phyloP scores from a whole-genome alignment of 2,888 invertebrate species.

The Eueremaeus valkanovi region DNA sequence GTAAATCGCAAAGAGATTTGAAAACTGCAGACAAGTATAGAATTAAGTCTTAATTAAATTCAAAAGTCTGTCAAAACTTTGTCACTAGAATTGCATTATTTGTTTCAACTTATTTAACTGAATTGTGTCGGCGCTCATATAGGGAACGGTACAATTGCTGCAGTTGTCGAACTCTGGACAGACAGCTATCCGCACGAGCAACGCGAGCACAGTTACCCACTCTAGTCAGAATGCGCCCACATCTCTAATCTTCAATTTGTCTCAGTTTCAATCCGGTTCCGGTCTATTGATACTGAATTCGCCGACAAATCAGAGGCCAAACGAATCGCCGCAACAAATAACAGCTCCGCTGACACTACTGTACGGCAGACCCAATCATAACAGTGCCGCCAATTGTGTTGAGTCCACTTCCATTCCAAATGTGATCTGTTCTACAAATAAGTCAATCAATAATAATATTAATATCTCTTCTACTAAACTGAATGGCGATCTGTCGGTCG shows the following conservation, averaged over 20 bases:
- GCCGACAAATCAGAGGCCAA: conserved; percentile 49
- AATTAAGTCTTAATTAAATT: too few relatives aligned
- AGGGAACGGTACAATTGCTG: conserved; percentile 30
- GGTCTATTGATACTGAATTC: conserved; percentile 76
- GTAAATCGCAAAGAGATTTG: too few relatives aligned
- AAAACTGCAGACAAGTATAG: too few relatives aligned
- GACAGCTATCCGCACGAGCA: conserved; percentile 20
- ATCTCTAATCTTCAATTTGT: conserved; percentile 69
- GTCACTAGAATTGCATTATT: too few relatives aligned
- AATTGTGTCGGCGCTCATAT: background rate
- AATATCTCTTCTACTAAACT: background rate
- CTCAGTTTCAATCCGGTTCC: conserved; percentile 72
- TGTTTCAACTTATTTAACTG: too few relatives aligned
- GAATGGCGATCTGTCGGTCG: background rate
- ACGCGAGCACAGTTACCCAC: conserved; percentile 37
- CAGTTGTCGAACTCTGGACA: conserved; percentile 26
- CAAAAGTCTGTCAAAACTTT: too few relatives aligned
- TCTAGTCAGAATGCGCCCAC: conserved; percentile 45
- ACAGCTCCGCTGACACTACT: conserved; percentile 14
- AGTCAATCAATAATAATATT: background rate
- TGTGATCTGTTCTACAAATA: conserved; percentile 28
- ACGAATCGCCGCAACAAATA: conserved; percentile 17
- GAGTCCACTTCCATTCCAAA: conserved; percentile 8
- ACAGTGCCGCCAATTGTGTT: background rate
- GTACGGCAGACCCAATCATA: background rate